Evolutionary conservation across 1,140 invertebrate genomes (phyloP), one percentile per base, ranked within the genome.

Genomic region (Hylaeus volcanicus): DNA sequence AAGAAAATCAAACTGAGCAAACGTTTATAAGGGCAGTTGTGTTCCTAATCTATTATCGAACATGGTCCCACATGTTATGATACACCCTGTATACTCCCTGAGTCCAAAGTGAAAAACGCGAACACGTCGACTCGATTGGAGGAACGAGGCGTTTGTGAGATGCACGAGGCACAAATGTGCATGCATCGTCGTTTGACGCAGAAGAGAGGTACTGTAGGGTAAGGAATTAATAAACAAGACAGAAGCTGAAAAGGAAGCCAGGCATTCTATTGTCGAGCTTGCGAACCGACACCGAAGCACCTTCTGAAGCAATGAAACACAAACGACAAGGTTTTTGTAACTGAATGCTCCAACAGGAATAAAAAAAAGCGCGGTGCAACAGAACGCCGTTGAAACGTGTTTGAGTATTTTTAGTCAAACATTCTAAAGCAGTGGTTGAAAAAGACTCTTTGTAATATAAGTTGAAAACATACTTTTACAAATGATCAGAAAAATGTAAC

Each of bases 171-270:
- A 48, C 9, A 2, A 2, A 55, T 58, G 39, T 5, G n/a, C 37
- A 14, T n/a, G 26, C 11, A 61, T 8, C 14, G 37, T 1, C 14
- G 12, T 5, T 9, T 8, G 15, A 74, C 11, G 26, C 8, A 63
- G 45, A 41, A 14, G 51, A 14, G 26, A 14, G 41, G 37, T 26
- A 14, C 56, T 61, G 15, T 14, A 5, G 45, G 26, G 14, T 63
- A 64, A 64, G n/a, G 41, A 64, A 74, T 74, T 64, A 53, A 74
- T 56, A 75, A 75, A 11, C 15, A 26, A 48, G 60, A 51, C 15
- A 5, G 6, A 69, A 76, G 37, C 43, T 51, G 26, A n/a, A 69
- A 55, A 37, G 9, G 1, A 12, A 55, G 45, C 6, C 2, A 0
- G 12, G n/a, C 12, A 4, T 37, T 64, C 1, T 9, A 43, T 74